These are phyloP conservation scores for Solenopsis fugax DNA, from an alignment of 1,140 invertebrate species.

Conservation along the genomic window DNA sequence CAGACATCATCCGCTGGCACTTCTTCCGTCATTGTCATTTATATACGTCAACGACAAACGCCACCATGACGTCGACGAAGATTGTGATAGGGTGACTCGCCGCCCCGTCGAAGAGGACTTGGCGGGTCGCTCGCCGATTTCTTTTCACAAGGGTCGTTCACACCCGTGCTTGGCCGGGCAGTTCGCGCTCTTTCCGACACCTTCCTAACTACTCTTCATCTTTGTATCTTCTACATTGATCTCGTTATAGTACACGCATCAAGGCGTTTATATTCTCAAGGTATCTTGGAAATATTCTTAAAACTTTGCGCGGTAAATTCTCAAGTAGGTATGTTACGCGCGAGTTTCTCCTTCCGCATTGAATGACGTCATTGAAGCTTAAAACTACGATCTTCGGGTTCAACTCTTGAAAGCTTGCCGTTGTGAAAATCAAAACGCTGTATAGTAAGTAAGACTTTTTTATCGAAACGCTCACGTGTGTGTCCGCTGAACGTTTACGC, in stretches of 20 bases:
- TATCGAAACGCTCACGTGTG: conserved; percentile 53
- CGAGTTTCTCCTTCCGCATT: conserved; percentile 13
- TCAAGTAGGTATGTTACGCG: conserved; percentile 15
- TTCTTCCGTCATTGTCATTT: conserved; percentile 64
- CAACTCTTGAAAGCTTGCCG: conserved; percentile 51
- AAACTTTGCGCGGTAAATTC: conserved; percentile 19
- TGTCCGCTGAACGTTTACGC: conserved; percentile 20
- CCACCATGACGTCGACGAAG: conserved; percentile 79
- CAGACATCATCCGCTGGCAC: conserved; percentile 56
- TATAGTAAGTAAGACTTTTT: conserved; percentile 58
- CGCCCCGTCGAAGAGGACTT: conserved; percentile 60
- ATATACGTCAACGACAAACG: conserved; percentile 69
- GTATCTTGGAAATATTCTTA: conserved; percentile 42
- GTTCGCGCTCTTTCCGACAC: conserved; percentile 21
- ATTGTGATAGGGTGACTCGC: conserved; percentile 84
- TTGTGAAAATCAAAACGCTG: conserved; percentile 58
- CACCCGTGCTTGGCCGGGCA: conserved; percentile 70
- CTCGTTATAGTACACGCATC: conserved; percentile 19
- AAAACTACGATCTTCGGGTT: conserved; percentile 30
- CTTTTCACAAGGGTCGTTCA: conserved; percentile 80
- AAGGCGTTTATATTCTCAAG: conserved; percentile 30
- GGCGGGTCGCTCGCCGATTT: conserved; percentile 79
- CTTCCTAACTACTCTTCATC: conserved; percentile 1
- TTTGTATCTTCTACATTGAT: conserved; percentile 23
- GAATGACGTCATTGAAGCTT: conserved; percentile 14